Evolutionary conservation across 2,113 vertebrate genomes (phyloP), one percentile per base, ranked within the genome.

Genomic region (Equus przewalskii): DNA sequence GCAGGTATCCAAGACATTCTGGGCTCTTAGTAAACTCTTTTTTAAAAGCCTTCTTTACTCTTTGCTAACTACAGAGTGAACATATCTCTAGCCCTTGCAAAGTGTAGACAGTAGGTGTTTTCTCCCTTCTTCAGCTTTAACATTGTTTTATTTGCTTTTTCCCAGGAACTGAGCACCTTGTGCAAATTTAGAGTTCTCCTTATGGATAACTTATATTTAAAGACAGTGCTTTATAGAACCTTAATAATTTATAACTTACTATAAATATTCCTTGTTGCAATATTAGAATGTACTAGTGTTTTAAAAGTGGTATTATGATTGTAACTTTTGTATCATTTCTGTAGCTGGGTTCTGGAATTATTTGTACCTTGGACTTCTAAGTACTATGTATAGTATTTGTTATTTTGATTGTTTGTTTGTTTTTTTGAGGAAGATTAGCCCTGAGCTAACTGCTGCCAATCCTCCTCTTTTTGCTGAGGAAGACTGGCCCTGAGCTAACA

Each of bases 131-230:
- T 76, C 5, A 78, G 85, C n/a, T 65, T 83, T 41, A 69, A 16
- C 56, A n/a, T 24, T 33, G 19, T 65, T 90, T 90, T 96, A 44
- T 89, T 92, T 92, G 33, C 30, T 44, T 88, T 70, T 58, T 7
- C 3, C 64, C 30, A 79, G 6, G 22, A 65, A 76, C 26, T 93
- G 36, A 16, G 44, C 10, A 80, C 26, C 36, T 80, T 64, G 7
- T 88, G 44, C 15, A 64, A 62, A 87, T 36, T 58, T 65, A 72
- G 33, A 80, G 26, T 89, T 91, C 7, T 90, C 51, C 36, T 82
- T 95, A 60, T 81, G 3, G 36, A 28, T 80, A 64, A 62, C 24
- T 75, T 58, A 67, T 58, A 73, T n/a, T 44, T 78, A 94, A 94
- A 67, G 54, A 65, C 4, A 24, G 4, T 70, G 41, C 70, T 94